Evolutionary conservation across 2,888 invertebrate genomes (phyloP).

Genomic region (Caenorhabditis plicata): DNA sequence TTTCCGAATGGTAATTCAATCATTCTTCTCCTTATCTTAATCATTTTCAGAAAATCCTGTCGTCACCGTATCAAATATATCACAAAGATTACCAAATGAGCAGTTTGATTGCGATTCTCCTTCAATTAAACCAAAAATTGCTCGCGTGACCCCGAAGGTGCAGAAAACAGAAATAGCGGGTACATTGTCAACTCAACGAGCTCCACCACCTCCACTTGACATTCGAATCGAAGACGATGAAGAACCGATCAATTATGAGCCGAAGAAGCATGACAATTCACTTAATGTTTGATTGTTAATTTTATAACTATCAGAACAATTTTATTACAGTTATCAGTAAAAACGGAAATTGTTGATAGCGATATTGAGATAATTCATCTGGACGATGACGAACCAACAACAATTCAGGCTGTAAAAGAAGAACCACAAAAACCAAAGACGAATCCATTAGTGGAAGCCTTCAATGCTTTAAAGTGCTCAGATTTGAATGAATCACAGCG

Average conservation of each 20-base stretch:
- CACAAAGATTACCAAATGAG: no score
- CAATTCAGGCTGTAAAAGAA: neutral
- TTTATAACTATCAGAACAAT: neutral
- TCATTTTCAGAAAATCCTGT: no score
- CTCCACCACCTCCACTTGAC: slow-evolving; percentile 10
- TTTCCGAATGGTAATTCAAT: no score
- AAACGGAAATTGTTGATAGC: slow-evolving; percentile 17
- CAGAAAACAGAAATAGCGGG: no score
- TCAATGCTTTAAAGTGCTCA: no score
- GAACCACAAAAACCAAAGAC: neutral
- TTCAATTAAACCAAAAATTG: no score
- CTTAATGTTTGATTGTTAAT: neutral
- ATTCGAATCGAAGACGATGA: slow-evolving; percentile 22
- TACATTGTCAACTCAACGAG: no score
- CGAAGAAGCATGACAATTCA: slow-evolving; percentile 2
- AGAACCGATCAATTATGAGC: slow-evolving; percentile 7
- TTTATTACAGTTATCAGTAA: slow-evolving; percentile 1
- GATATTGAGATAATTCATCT: slow-evolving; percentile 28
- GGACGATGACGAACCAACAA: neutral
- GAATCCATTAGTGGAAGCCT: no score
- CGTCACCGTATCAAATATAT: no score
- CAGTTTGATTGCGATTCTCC: no score
- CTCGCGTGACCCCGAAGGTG: no score
- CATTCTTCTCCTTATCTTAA: no score
- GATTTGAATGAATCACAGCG: neutral